Evolutionary conservation across 2,888 invertebrate species (phyloP), one percentile per base, ranked within the genome.

Genomic region (Siphlonurus alternatus): DNA sequence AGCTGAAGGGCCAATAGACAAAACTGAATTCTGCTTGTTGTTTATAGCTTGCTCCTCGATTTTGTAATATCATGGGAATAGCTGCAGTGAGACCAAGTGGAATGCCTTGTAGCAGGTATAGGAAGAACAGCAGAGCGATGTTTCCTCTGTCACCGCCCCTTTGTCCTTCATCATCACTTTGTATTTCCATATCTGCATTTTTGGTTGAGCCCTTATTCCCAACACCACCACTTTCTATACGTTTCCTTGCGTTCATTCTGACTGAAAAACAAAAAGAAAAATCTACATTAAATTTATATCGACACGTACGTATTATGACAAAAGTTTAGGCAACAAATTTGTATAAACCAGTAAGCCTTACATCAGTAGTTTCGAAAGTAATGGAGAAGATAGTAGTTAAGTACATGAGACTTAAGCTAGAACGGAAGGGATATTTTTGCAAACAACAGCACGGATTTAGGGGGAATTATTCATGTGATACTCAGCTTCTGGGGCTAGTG

Each of bases 1-100:
- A 72, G 70, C 85, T 85, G 72, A 80, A 91, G 0, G 95, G 95
- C 94, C 95, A 96, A 70, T 86, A 86, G 0, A 91, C 93, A 73
- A 95, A 90, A 78, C 96, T 96, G 75, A 95, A 91, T 74, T 90
- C 89, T 19, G 91, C 91, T 81, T 99, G 98, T 74, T 98, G 91
- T 70, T 88, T 89, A 75, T 98, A 99, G 67, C 89, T 92, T 64
- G 94, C 91, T 65, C 93, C 89, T 64, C 90, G 83, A 75, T 94
- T 93, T 74, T 94, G 93, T 64, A 99, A 79, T 63, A 99, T 81
- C 89, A 98, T 93, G 0, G 99, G 98, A 69, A 99, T 88, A 25
- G 96, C 93, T 22, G 91, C 88, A 56, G 92, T 92, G 25, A 99
- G 77, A 1, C 99, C 99, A 2, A 99, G 78, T 0, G 99, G 99